A percentile compares a stretch with the other conserved stretches of the same genome.
These are phyloP conservation scores for Pseudoips prasinana DNA, from an alignment of 2,888 invertebrate genomes.

Conservation along the genomic window DNA sequence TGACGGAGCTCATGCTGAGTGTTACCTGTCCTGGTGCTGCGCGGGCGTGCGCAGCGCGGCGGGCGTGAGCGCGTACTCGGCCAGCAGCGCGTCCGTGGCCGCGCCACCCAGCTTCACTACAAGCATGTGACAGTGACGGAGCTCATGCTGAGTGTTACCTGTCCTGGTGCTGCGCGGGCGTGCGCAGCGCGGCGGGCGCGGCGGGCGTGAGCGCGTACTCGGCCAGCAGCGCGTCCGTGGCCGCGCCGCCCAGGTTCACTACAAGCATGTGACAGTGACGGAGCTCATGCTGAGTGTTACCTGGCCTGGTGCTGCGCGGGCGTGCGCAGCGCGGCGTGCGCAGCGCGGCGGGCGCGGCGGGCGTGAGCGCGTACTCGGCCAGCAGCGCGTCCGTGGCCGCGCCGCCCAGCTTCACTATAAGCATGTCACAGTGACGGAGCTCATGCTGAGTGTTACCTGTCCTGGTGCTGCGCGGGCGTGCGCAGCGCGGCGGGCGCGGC, in stretches of 20 bases:
- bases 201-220: background rate
- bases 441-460: too few species aligned
- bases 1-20: background rate
- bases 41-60: background rate
- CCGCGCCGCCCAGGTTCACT: background rate
- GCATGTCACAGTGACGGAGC: too few species aligned
- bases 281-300: too few species aligned
- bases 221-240: background rate
- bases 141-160: background rate
- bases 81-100: background rate
- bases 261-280: slow-evolving; percentile 44
- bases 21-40: background rate
- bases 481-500: too few species aligned
- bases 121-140: background rate
- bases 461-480: too few species aligned
- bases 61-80: background rate
- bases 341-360: too few species aligned
- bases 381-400: too few species aligned
- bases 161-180: background rate
- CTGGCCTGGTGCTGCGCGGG: too few species aligned
- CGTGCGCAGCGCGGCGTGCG: too few species aligned
- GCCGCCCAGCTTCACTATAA: too few species aligned
- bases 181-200: background rate
- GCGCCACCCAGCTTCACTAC: background rate
- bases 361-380: too few species aligned